A percentile compares a stretch with the other conserved stretches of the same genome.
phyloP scores from a whole-genome alignment of 2,113 vertebrate genomes.

The Smithornis capensis region DNA sequence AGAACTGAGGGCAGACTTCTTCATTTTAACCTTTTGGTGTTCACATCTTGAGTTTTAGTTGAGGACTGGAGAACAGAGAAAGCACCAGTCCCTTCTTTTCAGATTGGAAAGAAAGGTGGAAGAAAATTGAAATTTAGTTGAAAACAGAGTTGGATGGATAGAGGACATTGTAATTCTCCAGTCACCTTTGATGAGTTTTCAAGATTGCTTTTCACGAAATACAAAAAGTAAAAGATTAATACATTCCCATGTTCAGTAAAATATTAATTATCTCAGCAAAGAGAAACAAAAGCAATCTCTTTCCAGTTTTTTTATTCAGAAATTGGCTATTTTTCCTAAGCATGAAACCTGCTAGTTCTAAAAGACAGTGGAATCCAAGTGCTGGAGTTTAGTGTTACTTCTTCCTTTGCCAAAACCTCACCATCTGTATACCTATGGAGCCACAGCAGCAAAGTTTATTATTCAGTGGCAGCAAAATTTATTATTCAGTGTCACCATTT shows the following conservation, averaged over 20 bases:
- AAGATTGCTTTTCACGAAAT: not conserved
- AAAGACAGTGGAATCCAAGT: not conserved
- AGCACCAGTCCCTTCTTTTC: not conserved
- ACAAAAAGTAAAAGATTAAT: not conserved
- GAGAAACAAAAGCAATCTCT: not conserved
- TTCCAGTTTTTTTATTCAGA: not conserved
- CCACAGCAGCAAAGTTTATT: not conserved
- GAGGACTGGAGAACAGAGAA: not conserved
- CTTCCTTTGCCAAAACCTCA: not conserved
- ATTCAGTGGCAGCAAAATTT: no score
- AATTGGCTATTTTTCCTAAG: not conserved
- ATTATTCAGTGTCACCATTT: no score
- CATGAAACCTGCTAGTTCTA: not conserved
- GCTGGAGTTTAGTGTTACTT: not conserved
- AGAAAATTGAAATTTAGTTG: not conserved
- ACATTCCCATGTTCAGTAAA: not conserved
- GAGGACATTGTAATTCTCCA: not conserved
- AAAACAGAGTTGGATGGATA: not conserved
- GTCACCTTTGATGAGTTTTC: not conserved
- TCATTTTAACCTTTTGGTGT: not conserved
- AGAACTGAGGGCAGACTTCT: not conserved
- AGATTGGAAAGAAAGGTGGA: not conserved
- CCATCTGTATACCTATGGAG: not conserved
- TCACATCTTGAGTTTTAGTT: not conserved
- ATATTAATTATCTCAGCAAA: not conserved